A percentile compares a stretch with the other conserved stretches of the same genome.
These are phyloP conservation scores for Drosophila aff. DNA, from an alignment of 1,140 invertebrate genomes.

Conservation along the genomic window DNA sequence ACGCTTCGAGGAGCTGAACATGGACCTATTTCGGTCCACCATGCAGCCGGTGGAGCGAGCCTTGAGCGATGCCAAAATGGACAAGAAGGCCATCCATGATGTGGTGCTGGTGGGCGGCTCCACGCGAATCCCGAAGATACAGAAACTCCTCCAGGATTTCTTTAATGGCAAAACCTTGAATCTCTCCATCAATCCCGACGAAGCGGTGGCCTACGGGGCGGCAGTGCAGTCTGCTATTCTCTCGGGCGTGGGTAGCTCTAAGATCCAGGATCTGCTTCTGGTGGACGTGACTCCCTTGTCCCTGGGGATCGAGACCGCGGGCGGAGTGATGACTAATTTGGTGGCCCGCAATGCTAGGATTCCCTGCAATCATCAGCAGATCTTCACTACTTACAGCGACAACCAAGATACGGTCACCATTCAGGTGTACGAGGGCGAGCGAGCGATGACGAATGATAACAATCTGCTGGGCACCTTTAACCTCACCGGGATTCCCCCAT, in stretches of 20 bases:
- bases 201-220: constrained; percentile 90
- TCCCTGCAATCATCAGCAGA: constrained; percentile 89
- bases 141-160: constrained; percentile 88
- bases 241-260: constrained; percentile 88
- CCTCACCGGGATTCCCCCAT: constrained; percentile 90
- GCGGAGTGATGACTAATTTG: constrained; percentile 89
- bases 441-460: constrained; percentile 92
- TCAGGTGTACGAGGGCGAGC: constrained; percentile 90
- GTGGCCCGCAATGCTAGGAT: constrained; percentile 90
- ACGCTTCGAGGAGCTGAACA: constrained; percentile 94
- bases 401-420: constrained; percentile 92
- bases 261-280: constrained; percentile 91
- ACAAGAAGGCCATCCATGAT: constrained; percentile 89
- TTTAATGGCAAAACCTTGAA: constrained; percentile 89
- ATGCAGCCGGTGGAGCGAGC: constrained; percentile 90
- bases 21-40: constrained; percentile 91
- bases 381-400: constrained; percentile 88
- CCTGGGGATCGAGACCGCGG: constrained; percentile 90
- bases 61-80: constrained; percentile 90
- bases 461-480: constrained; percentile 93
- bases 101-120: constrained; percentile 89
- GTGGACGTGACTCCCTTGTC: constrained; percentile 91
- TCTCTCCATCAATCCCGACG: constrained; percentile 92
- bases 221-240: constrained; percentile 92
- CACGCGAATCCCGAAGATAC: constrained; percentile 89